Evolutionary conservation across 1,140 invertebrate genomes (phyloP).

Genomic region (Megalonaias nervosa): DNA sequence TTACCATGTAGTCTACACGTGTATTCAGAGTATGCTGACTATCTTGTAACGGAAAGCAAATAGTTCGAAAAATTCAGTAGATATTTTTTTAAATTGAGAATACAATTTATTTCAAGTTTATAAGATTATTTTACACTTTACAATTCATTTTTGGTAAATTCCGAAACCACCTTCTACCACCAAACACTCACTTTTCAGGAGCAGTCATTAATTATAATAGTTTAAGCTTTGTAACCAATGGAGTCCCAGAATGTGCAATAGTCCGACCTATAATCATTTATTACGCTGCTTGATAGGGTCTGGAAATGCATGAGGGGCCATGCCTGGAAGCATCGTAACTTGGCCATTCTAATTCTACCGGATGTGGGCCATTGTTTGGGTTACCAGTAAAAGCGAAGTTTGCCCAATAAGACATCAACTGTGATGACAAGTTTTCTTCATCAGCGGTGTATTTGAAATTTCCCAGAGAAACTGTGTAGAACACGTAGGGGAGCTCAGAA

Average conservation of each 20-base stretch:
- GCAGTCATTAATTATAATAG: too few species aligned
- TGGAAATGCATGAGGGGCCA: slow-evolving; percentile 34
- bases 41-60: too few species aligned
- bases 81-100: too few species aligned
- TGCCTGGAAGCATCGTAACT: slow-evolving; percentile 20
- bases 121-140: too few species aligned
- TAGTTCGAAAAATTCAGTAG: too few species aligned
- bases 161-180: too few species aligned
- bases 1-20: too few species aligned
- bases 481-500: slow-evolving; percentile 54
- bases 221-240: slow-evolving; percentile 42
- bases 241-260: slow-evolving; percentile 51
- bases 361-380: slow-evolving; percentile 24
- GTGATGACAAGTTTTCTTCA: slow-evolving; percentile 41
- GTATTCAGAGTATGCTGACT: too few species aligned
- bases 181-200: too few species aligned
- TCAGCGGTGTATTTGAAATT: slow-evolving; percentile 43
- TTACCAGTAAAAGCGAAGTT: slow-evolving; percentile 57
- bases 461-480: slow-evolving; percentile 37
- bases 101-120: too few species aligned
- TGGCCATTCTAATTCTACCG: slow-evolving; percentile 29
- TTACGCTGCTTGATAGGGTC: slow-evolving; percentile 24
- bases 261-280: slow-evolving; percentile 25
- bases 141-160: too few species aligned
- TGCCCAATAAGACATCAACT: slow-evolving; percentile 54